Evolutionary conservation across 92 coral and sea anemone species (phyloP), one percentile per base, ranked within the genome.

Genomic region (Zoanthus gigantus): DNA sequence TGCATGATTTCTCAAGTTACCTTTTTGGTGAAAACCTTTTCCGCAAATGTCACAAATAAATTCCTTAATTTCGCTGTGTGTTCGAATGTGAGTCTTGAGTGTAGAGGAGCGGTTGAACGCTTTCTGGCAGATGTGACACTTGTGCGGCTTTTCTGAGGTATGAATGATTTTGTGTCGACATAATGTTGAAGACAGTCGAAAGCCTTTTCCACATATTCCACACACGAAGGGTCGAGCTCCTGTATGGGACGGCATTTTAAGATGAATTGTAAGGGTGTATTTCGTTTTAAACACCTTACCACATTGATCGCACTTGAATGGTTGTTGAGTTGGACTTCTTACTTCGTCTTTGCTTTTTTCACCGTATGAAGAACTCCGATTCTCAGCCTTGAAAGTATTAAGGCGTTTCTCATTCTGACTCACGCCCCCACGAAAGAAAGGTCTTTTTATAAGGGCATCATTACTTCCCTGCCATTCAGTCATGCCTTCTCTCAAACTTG

Each of bases 191-290:
- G 99, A 97, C 12, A 97, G 93, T 17, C 99, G 98, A 68, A 97
- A 97, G 7, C 99, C 99, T 88, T 97, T 97, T 74, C 99, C 99
- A 73, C 99, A 97, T 82, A 97, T 94, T 76, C 92, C 98, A 74
- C 99, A 97, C 71, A 97, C 99, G 88, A 97, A 97, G 76, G 99
- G 99, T 69, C 98, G 92, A 72, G 99, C 99, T 82, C 99, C 99
- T 5, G 99, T 97, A 78, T 97, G 99, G 47, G 94, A 92, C 12
- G 99, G 99, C 99, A 97, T 97, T 79, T 97, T 97, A 11, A 97
- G 95, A 74, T 97, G 99, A 71, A 97, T 97, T 1, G 99, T 95
- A 83, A 97, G 77, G 9, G 99, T 97, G 93, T 97, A 97, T 82
- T 97, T 97, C 37, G 99, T 97, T 87, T 97, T 97, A 92, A 97